Evolutionary conservation across 2,888 invertebrate species (phyloP).

Genomic region (Ornithoptera alexandrae): DNA sequence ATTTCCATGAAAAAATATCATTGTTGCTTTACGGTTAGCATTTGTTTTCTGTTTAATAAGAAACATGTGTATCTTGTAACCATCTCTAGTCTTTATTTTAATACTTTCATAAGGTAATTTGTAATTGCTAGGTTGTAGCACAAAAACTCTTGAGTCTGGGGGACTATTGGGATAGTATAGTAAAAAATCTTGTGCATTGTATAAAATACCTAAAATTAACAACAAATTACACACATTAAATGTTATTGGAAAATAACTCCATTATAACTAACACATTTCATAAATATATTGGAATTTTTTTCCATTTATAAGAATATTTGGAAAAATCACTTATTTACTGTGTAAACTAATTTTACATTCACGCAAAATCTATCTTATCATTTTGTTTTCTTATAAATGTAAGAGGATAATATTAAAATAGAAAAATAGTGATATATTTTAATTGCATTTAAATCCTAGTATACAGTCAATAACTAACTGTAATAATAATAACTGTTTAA

Average conservation of each 20-base stretch:
- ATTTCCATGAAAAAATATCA: constrained; percentile 96
- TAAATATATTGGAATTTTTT: too few relatives aligned
- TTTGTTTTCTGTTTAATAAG: constrained; percentile 87
- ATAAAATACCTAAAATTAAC: constrained; percentile 83
- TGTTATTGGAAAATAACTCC: too few relatives aligned
- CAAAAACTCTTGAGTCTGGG: constrained; percentile 91
- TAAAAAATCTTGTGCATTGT: constrained; percentile 91
- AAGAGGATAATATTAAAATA: background rate
- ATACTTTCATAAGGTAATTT: constrained; percentile 93
- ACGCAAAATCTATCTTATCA: too few relatives aligned
- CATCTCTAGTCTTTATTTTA: constrained; percentile 84
- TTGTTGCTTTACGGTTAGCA: constrained; percentile 86
- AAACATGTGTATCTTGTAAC: constrained; percentile 88
- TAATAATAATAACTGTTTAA: too few relatives aligned
- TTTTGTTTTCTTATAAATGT: too few relatives aligned
- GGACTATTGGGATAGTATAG: constrained; percentile 95
- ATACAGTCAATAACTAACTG: background rate
- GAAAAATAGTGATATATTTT: background rate
- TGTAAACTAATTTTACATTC: too few relatives aligned
- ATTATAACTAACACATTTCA: too few relatives aligned
- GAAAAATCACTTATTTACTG: too few relatives aligned
- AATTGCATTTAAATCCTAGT: background rate
- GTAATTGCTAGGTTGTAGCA: constrained; percentile 91
- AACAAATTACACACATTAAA: background rate
- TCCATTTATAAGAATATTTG: too few relatives aligned